These are phyloP conservation scores for Cliona cf. orientalis DNA, from an alignment of 37 sponge, comb jelly and placozoan genomes.

Conservation along the genomic window DNA sequence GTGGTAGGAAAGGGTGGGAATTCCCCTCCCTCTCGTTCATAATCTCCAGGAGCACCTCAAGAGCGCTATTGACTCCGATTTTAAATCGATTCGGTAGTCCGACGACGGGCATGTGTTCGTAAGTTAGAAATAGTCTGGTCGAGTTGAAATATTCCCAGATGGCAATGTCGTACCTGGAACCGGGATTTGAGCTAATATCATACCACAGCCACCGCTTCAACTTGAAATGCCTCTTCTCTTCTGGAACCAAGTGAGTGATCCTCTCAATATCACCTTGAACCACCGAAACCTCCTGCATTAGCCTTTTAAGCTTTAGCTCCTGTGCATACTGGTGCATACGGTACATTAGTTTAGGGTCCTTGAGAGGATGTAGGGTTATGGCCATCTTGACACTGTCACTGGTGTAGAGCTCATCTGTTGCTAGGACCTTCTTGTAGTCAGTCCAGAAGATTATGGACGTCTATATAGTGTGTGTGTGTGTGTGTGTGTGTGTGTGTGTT, in stretches of 20 bases:
- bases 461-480: no score
- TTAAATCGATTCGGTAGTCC: slow-evolving; percentile 14
- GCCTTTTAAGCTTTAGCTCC: slow-evolving; percentile 10
- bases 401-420: slow-evolving; percentile 36
- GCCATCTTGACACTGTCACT: slow-evolving; percentile 16
- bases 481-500: no score
- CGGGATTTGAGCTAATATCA: slow-evolving; percentile 31
- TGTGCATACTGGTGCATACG: slow-evolving; percentile 51
- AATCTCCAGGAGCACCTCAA: slow-evolving; percentile 37
- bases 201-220: slow-evolving; percentile 62
- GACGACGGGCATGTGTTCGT: slow-evolving; percentile 38
- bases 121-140: slow-evolving; percentile 4
- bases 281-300: slow-evolving; percentile 8
- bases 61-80: slow-evolving; percentile 41
- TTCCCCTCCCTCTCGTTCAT: slow-evolving; percentile 19
- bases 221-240: slow-evolving; percentile 15
- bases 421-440: slow-evolving; percentile 38
- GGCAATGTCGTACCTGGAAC: slow-evolving; percentile 19
- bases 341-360: slow-evolving; percentile 52
- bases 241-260: slow-evolving; percentile 12
- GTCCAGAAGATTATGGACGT: slow-evolving; percentile 35
- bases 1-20: slow-evolving; percentile 17
- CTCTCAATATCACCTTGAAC: slow-evolving; percentile 2
- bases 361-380: slow-evolving; percentile 67
- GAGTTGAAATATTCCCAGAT: slow-evolving; percentile 71